Evolutionary conservation across 2,888 invertebrate species (phyloP), one percentile per base, ranked within the genome.

Genomic region (Caenorhabditis auriculariae): DNA sequence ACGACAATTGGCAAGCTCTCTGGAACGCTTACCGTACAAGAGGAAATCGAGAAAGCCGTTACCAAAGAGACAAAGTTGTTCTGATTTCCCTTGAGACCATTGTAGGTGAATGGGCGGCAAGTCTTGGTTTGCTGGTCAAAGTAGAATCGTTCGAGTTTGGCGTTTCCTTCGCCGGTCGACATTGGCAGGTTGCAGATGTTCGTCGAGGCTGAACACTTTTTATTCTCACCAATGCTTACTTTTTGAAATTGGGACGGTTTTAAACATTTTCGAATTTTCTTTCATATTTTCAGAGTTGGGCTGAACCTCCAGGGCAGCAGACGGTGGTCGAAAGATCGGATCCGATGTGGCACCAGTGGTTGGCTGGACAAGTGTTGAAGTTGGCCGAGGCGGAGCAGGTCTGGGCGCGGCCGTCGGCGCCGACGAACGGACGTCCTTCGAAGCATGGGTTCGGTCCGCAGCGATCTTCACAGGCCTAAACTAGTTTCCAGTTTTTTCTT

Each of bases 291-390:
- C 9, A 12, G 35, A 35, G 9, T 15, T 35, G 35, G n/a, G 1
- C 9, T 42, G 17, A 29, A 75, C 73, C 70, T 26, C 74, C 75
- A 5, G 75, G 80, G 45, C 81, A 81, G 63, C 81, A 81, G 1
- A 80, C 78, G 15, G 81, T 81, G 0, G 79, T 77, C 0, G 66
- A 65, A 28, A 63, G 44, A 49, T 73, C 72, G 3, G 69, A 69
- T 27, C 81, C 81, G 43, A 81, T 64, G 54, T 81, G 81, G 52
- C 81, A 81, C 78, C 78, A 81, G 52, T 78, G 69, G 42, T 69
- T 69, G n/a, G 65, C 48, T 1, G 80, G 80, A 29, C 80, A 80
- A 0, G 76, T 74, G 62, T 74, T 77, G 57, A 76, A 67, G 48
- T 75, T 75, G 17, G 78, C 69, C 5, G 73, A 69, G 2, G 78